A percentile compares a stretch with the other conserved stretches of the same genome.
Conservation (phyloP, 2,113 vertebrate genomes). For the Coptodon rendalli region DNA sequence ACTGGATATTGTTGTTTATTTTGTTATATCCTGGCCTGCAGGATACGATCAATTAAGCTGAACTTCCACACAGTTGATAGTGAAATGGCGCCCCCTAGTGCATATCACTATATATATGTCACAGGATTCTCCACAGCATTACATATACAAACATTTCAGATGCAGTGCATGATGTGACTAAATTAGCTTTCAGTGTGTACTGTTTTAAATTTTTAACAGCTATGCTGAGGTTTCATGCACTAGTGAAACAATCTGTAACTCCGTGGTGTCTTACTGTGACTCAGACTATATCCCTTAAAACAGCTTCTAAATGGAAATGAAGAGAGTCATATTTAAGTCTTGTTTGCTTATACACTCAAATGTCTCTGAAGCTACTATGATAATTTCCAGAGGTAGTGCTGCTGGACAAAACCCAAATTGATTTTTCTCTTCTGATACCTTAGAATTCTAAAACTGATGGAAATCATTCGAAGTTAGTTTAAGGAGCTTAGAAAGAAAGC, state of each 20-base stretch:
- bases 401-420: background rate
- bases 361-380: background rate
- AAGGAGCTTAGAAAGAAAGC: background rate
- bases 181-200: background rate
- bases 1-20: background rate
- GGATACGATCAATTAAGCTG: background rate
- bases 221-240: background rate
- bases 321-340: background rate
- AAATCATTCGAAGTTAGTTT: background rate
- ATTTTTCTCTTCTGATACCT: background rate
- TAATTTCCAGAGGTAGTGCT: background rate
- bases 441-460: background rate
- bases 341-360: background rate
- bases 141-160: background rate
- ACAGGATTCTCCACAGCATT: background rate
- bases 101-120: background rate
- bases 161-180: background rate
- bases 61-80: background rate
- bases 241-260: background rate
- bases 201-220: background rate
- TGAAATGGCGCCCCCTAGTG: constrained; percentile 12
- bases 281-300: background rate
- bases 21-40: background rate
- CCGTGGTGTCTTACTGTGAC: background rate
- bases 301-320: background rate